Evolutionary conservation across 2,888 invertebrate species (phyloP), one percentile per base, ranked within the genome.

Genomic region (Chloromyia formosa): DNA sequence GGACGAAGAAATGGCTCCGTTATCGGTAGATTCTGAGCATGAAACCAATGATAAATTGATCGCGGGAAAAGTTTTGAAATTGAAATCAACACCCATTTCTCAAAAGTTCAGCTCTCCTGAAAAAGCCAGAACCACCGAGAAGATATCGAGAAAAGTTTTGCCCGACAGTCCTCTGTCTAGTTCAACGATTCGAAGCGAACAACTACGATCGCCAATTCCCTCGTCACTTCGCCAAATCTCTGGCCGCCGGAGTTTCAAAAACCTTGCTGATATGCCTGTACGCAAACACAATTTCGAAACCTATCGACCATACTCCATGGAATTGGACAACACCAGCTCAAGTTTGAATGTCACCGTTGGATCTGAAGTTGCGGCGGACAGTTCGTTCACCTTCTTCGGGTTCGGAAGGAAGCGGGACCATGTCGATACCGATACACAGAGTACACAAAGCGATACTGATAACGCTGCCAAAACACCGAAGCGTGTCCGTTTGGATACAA

Each of bases 321-420:
- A 85, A 18, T 76, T 84, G 71, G 84, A 85, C 77, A 81, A 80
- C 12, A 82, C 81, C 2, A 69, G 16, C 16, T 81, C 82, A 42
- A 85, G 85, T 77, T 79, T 85, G 78, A 85, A 85, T 79, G 84
- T 83, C 1, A 85, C 84, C 2, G 84, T 84, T 14, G 84, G 84
- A 1, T 85, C 84, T 0, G 84, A 85, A 75, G 81, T 81, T 35
- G 72, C 73, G 1, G 82, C 80, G 53, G 83, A 82, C 1, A 84
- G 84, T 4, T 81, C 82, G 14, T 83, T 83, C 64, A 83, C 82
- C 0, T 82, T 83, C 77, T 83, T 83, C 75, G 82, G 82, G 0
- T 82, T 82, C 16, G 82, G 84, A 3, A 84, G 82, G 20, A 85
- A 85, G 68, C 82, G 85, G 10, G 84, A 84, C 42, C 81, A 82